Evolutionary conservation across 2,797 vertebrate species (phyloP), one percentile per base, ranked within the genome.

Genomic region (Huso huso): DNA sequence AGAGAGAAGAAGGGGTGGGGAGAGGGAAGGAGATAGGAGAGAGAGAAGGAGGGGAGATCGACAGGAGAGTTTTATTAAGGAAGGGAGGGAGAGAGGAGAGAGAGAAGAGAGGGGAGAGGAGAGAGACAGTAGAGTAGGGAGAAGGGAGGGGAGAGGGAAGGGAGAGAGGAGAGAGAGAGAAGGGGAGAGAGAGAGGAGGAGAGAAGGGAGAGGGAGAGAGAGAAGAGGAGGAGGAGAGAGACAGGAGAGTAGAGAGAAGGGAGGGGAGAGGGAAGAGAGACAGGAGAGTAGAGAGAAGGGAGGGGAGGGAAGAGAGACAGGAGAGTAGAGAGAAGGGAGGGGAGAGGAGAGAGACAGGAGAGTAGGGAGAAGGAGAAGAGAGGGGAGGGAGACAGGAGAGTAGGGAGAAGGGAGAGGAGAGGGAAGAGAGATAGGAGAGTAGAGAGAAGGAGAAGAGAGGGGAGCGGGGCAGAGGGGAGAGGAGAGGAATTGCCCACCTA

Each of bases 381-480:
- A 49, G n/a, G 10, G 10, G 13, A 12, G 10, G 15, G 15, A 7
- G 23, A 49, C 48, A n/a, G 23, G 61, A 53, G 51, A 52, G 59
- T 65, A 9, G 57, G 1, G 3, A 15, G 18, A 62, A 10, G 55
- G 10, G 4, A 64, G 53, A 13, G 4, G 8, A 1, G 61, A 63
- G 12, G 10, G 62, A 15, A 1, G 61, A 63, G 12, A 11, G 62
- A 15, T 23, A 37, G 51, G 11, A 53, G 49, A 48, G 13, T 7
- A 10, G 48, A 12, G 62, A 62, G 74, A 72, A 74, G 75, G 75
- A n/a, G n/a, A n/a, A n/a, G n/a, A n/a, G 74, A 68, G 15, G 15
- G 15, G 15, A 18, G 15, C 1, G 15, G 15, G 15, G 15, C 15
- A 18, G 15, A 18, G 15, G 15, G 15, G 15, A 18, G 15, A 1